Base-by-base conservation (phyloP, 2,888 invertebrate species). In the Calliopum simillimum region DNA sequence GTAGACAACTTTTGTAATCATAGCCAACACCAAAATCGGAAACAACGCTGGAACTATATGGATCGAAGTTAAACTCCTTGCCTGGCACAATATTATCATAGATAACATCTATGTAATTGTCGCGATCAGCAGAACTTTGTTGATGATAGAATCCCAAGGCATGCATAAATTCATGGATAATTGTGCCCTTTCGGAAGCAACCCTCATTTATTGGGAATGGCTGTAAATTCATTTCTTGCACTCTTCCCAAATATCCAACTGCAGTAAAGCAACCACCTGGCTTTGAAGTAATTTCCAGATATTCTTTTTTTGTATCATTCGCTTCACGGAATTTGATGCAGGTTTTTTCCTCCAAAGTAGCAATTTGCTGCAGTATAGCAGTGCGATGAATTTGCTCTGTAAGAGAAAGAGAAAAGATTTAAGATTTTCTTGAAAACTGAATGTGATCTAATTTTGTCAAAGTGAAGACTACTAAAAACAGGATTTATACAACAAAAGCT, bases 1-100 rank as follows among this genome's bases (percentile, higher is more conserved):
- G 94, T 91, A 94, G 91, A 5, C 94, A 92, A 75, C 94, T 94
- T 70, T 90, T 88, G 82, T 92, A 94, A 82, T 94, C 94, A 79
- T 94, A 94, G 0, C 88, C 86, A 58, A 93, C 88, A 8, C 91
- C 92, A 79, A 89, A 93, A 58, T 89, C 90, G 46, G 89, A 88
- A 0, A 91, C 88, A 19, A 86, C 84, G 3, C 85, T 83, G 8
- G 85, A 79, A 19, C 88, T 87, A 0, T 90, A 88, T 81, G 92
- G 94, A 65, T 88, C 88, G 84, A 94, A 94, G 85, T 94, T 94
- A 63, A 87, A 87, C 79, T 91, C 89, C 56, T 90, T 88, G 14
- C 91, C 93, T 88, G 84, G 75, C 81, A 86, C 51, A 25, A 86
- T 83, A 51, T 86, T 85, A 2, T 83, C 82, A 13, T 77, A 74